Evolutionary conservation across 1,140 invertebrate genomes (phyloP), one percentile per base, ranked within the genome.

Genomic region (Holotrichia oblita): DNA sequence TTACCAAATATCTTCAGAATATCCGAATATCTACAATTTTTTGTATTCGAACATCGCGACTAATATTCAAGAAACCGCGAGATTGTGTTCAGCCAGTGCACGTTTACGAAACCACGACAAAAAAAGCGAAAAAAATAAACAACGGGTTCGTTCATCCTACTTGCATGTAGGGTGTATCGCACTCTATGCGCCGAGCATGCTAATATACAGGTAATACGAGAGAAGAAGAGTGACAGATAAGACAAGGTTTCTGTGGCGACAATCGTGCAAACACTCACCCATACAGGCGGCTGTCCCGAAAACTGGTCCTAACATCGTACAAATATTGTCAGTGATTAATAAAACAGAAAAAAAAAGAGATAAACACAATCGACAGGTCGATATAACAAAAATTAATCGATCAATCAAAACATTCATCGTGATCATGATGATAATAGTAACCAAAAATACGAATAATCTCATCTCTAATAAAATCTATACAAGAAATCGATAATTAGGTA

Each of bases 251-350:
- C 80, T 81, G 79, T 64, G 76, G 77, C 76, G 79, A 77, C 42
- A 73, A 79, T 78, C 69, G 78, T 80, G 77, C 77, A 69, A 73
- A 59, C 81, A 93, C 92, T 93, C 89, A 93, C 92, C 92, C 92
- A 87, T 93, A 93, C 87, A 93, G 88, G 89, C 91, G 91, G 90
- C 91, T 93, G 86, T 93, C 92, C 86, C 91, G 91, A 87, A 93
- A 91, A 88, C 91, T 92, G 87, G 89, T 89, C 90, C 92, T 92
- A 85, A 79, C 75, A 76, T 48, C 44, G 41, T 55, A 76, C 41
- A 76, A 76, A 48, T n/a, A 20, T 76, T 20, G 75, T 76, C 75
- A 76, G 40, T 48, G 61, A 69, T 69, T 69, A 69, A 69, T 69
- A 27, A 69, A 69, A 69, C n/a, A 44, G 17, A 55, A 55, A 74